Evolutionary conservation across 1,140 invertebrate genomes (phyloP), one percentile per base, ranked within the genome.

Genomic region (Brachionus rotundiformis): DNA sequence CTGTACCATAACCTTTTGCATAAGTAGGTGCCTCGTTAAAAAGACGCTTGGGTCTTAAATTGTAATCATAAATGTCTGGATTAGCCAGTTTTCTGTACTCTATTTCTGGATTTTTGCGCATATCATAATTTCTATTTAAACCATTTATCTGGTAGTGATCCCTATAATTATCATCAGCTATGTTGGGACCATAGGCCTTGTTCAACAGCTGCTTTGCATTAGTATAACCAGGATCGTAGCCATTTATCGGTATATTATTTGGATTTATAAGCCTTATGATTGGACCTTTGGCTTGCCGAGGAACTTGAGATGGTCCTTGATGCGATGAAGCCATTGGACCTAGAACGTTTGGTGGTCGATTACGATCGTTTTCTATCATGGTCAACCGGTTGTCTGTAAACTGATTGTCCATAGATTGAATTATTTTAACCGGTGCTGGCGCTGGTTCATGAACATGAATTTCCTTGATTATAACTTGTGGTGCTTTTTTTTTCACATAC

Each of bases 401-500:
- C 36, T 73, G 68, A 73, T 73, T 73, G 41, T 73, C 68, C 68
- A 73, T 73, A 7, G 29, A 27, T 61, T 79, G 76, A 23, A 79
- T 59, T 63, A 79, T 79, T 79, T 79, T 79, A 27, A 79, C 59
- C 13, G 76, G 76, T 23, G 76, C 29, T 63, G 47, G 47, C 25
- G 76, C 76, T 59, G 76, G 76, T 13, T 79, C 76, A 8, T 79
- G 47, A 8, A 79, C 33, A 79, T 79, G 76, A 2, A 79, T 63
- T 10, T 79, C 76, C 41, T 79, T 79, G 13, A 79, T 63, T 16
- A 79, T 79, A 8, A 79, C 76, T 63, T 63, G 76, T 29, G 76
- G 76, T 11, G 76, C 47, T 16, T 79, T 79, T 54, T 54, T 54
- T 39, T 79, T 79, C 3, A 79, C 36, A 36, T 59, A 63, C 11